phyloP scores from a whole-genome alignment of 2,113 vertebrate species.

The Bombycilla garrulus region DNA sequence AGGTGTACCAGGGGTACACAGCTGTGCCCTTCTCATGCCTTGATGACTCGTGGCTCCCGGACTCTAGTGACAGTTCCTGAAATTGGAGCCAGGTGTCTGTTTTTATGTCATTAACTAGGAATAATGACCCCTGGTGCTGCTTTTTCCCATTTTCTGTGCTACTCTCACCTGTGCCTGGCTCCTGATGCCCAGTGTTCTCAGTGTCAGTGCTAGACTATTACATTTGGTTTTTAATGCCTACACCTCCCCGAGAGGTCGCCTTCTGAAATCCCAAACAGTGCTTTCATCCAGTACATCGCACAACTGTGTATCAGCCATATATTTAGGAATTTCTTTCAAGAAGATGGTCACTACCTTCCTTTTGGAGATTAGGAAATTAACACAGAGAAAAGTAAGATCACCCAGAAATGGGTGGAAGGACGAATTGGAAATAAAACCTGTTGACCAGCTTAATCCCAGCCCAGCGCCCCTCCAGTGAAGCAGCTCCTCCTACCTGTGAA shows the following conservation, averaged over 20 bases:
- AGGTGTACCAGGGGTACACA: background rate
- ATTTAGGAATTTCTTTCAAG: background rate
- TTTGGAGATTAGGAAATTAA: background rate
- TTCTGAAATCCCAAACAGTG: background rate
- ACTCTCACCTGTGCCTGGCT: fast-evolving
- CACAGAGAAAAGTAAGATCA: background rate
- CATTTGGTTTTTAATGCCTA: background rate
- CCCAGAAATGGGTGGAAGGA: background rate
- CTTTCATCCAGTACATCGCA: background rate
- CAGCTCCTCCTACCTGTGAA: background rate
- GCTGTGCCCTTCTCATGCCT: background rate
- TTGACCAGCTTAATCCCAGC: background rate
- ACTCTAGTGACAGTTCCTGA: background rate
- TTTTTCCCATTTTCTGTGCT: background rate
- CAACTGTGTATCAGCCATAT: background rate
- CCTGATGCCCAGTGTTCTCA: background rate
- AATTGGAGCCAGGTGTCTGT: background rate
- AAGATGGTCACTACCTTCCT: background rate
- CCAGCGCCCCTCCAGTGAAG: background rate
- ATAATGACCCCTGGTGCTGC: background rate
- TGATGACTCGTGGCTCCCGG: background rate
- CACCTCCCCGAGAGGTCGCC: background rate
- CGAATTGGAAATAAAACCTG: background rate
- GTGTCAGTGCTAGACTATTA: background rate
- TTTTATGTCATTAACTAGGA: background rate